Base-by-base conservation (phyloP, 2,888 invertebrate genomes). In the Phengaris alcon region DNA sequence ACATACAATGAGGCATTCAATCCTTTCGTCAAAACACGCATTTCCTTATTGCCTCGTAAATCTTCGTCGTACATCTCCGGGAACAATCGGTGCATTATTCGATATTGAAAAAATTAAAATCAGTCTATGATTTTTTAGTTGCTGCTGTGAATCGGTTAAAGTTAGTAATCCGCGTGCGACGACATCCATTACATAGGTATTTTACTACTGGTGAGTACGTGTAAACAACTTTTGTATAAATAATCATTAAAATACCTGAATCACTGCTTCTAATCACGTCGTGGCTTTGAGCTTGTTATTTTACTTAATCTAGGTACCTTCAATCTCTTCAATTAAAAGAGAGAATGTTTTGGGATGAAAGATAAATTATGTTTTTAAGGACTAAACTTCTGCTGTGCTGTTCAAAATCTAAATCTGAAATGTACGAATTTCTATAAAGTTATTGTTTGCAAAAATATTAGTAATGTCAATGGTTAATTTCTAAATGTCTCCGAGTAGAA, bases 41-140 rank as follows among this genome's bases (percentile, higher is more conserved):
- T 89, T 93, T 93, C 93, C 93, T 93, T 92, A 92, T 93, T 92
- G 90, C 87, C 77, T 85, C 90, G 84, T 93, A 93, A 93, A 93
- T 91, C 87, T 85, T 81, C 86, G 85, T 83, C 84, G 87, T 83
- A 87, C 84, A 84, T 82, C 81, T 82, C 77, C 77, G 76, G 75
- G 82, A 81, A 82, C 82, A 78, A 79, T 76, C 69, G 69, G n/a
- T 72, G 75, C 73, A 78, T 77, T 78, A 78, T 77, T 77, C 59
- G 68, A 76, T 72, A 13, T 72, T 72, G 10, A 35, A 72, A 72
- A 52, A 72, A 52, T 54, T 22, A 51, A 70, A 54, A 72, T 72
- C 52, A 54, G 22, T 54, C 72, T 72, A 72, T 72, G 72, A 72
- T 72, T 72, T 72, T 72, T 72, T 72, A 72, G 48, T 48, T 13